Base-by-base conservation (phyloP, 2,888 invertebrate species). In the Sclerodermus sp. region DNA sequence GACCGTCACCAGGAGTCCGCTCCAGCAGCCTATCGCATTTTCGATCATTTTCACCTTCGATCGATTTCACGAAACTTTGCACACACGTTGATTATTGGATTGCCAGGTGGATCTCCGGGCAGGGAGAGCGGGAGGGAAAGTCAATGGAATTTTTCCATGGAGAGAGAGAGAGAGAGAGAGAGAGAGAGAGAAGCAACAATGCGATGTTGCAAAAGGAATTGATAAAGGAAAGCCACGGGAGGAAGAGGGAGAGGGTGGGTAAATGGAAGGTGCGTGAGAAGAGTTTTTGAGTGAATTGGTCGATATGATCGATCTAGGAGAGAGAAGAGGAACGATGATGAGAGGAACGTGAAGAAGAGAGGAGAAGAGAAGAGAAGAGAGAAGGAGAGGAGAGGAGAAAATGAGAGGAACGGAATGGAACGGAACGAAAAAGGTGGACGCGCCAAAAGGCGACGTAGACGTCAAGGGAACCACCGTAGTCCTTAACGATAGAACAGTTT, bases 391-490 rank as follows among this genome's bases (percentile, higher is more conserved):
- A 43, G 30, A 43, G 34, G 34, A 6, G 34, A 10, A 3, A 34
- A 6, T 14, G 12, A 34, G 14, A 34, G 34, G 10, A 34, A 12
- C 5, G 34, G 34, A 14, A 10, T 6, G 14, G 10, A 29, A 12
- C 10, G 17, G 31, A 37, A 38, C 17, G n/a, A 5, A n/a, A 37
- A 32, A 30, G 37, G 23, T 4, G 36, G 17, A 18, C n/a, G 45
- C 18, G 30, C 6, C 40, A 23, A 37, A 31, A n/a, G 17, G 34
- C 29, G 42, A 42, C 47, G 32, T 43, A 37, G 38, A 38, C 40
- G 42, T 13, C 31, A 40, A 36, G 42, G 47, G 50, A 47, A 36
- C 23, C 8, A 23, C 4, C 23, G 23, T 3, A 23, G 23, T 23
- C 23, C 23, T 23, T 8, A 8, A 3, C 23, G 3, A 23, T 8